Evolutionary conservation across 1,140 invertebrate species (phyloP), one percentile per base, ranked within the genome.

Genomic region (Trichoplusia ni): DNA sequence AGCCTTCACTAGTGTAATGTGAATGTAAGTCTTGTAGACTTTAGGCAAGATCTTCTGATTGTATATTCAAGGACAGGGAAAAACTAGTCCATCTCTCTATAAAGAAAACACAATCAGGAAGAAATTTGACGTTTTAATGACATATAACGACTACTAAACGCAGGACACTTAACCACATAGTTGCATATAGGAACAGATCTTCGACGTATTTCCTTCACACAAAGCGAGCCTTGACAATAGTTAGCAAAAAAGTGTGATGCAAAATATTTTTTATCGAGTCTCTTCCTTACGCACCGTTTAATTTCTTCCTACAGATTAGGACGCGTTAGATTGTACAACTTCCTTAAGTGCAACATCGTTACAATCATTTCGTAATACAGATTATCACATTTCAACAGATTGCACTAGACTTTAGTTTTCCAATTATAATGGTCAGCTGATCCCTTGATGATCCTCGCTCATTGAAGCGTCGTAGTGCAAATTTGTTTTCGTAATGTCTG

Each of bases 381-480:
- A 6, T 33, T 44, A n/a, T 7, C 11, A n/a, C 16, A 44, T 11
- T 9, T 44, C 40, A 37, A 14, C 35, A 40, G 18, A 5, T 40
- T 4, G 4, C 16, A 16, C 2, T 9, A 40, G 4, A 6, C 2
- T 38, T 8, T 3, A 38, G 35, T 6, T 1, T 11, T 13, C 2
- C 42, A 14, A 27, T 21, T 19, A n/a, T 9, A 21, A 9, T 23
- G 40, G 18, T 27, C 42, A 25, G 19, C 9, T 16, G 13, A 27
- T 46, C 2, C 9, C 16, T 8, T 33, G 25, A 27, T 27, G 25
- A 27, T 27, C 25, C 25, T 27, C 3, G 25, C 25, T 51, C 47
- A 51, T 21, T 51, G 47, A 35, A 51, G 29, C 47, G 47, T 51
- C 47, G 9, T 27, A n/a, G 21, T 51, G 31, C 31, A n/a, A 51